phyloP scores from a whole-genome alignment of 2,888 invertebrate species.

The Eustalomyia histrio region DNA sequence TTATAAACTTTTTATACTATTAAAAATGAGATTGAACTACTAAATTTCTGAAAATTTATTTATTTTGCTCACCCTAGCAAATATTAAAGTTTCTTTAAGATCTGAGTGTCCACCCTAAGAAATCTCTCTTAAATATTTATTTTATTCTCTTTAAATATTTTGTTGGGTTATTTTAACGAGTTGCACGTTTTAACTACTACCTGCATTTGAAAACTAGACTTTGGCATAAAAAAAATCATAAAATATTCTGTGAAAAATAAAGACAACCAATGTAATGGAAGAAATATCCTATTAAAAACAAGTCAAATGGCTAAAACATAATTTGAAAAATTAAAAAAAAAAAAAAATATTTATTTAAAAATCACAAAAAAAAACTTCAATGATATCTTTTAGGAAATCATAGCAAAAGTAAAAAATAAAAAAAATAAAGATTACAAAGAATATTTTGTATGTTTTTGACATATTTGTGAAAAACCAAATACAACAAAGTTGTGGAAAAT shows the following conservation, averaged over 20 bases:
- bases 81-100: no score
- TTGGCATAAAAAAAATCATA: not conserved
- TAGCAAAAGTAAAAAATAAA: not conserved
- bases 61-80: no score
- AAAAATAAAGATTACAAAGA: not conserved
- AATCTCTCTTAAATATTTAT: no score
- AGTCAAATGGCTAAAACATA: not conserved
- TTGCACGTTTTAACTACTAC: conserved; percentile 5
- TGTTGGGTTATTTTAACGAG: not conserved
- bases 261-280: not conserved
- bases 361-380: not conserved
- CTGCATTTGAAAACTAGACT: not conserved
- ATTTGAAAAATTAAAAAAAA: not conserved
- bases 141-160: no score
- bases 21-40: no score
- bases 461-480: not conserved
- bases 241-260: not conserved
- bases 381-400: not conserved
- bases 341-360: not conserved
- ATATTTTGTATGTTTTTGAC: not conserved
- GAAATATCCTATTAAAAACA: not conserved
- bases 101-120: no score
- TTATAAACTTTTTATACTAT: no score
- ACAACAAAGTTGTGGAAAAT: not conserved
- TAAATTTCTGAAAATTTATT: no score